Percentiles rank a stretch among this genome's conserved stretches.
These are phyloP conservation scores for Clupea harengus DNA, from an alignment of 2,113 vertebrate genomes.

Conservation along the genomic window DNA sequence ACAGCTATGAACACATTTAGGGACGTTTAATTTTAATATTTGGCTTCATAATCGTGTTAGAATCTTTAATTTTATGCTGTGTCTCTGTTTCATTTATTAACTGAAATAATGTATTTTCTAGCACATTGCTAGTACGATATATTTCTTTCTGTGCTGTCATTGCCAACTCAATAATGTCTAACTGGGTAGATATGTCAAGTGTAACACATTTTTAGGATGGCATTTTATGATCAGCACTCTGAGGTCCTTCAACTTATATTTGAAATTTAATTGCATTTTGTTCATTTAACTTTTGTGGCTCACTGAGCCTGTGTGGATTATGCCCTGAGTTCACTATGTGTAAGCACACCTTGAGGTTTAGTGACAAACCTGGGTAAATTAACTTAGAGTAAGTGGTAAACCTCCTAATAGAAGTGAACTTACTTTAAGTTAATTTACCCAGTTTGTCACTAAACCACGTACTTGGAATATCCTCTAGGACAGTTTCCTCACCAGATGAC, in stretches of 20 bases:
- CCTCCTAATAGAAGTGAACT: too few species aligned
- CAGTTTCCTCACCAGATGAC: neutral
- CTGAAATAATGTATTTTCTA: constrained; percentile 11
- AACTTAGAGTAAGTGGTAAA: too few species aligned
- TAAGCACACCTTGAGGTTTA: neutral
- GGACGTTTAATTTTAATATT: neutral
- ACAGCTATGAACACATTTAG: neutral
- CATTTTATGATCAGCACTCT: neutral
- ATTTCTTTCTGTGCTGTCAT: neutral
- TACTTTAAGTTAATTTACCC: too few species aligned
- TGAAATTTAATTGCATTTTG: neutral
- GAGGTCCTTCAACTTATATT: neutral
- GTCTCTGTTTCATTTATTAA: constrained; percentile 29
- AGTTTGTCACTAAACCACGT: too few species aligned
- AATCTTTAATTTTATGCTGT: constrained; percentile 23
- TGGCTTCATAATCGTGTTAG: constrained; percentile 1
- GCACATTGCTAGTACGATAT: neutral
- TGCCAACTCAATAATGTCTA: neutral
- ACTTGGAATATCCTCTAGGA: neutral
- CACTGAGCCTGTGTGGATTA: neutral
- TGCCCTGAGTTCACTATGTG: neutral
- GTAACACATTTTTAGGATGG: neutral
- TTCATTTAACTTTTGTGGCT: neutral
- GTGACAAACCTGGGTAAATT: too few species aligned
- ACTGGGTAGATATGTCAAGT: neutral